Percentiles rank a stretch among this genome's conserved stretches.
Evolutionary conservation across 2,797 vertebrate genomes (phyloP).

Genomic region (Tolypeutes matacus): DNA sequence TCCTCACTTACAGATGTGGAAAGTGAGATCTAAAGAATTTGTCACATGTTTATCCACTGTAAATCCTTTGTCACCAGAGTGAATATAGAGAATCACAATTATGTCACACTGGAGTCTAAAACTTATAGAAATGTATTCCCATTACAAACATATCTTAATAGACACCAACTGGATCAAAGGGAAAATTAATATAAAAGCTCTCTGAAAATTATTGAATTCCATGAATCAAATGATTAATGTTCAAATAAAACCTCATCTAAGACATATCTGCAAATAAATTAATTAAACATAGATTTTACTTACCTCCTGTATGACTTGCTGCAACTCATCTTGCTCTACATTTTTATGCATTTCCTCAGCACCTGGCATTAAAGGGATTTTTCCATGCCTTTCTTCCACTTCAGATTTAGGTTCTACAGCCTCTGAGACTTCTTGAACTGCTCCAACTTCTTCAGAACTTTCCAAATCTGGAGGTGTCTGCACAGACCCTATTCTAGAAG

Average conservation of each 20-base stretch:
- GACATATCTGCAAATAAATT: neutral
- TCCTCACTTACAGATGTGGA: neutral
- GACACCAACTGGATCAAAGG: neutral
- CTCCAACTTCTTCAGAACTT: slow-evolving; percentile 80
- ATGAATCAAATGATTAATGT: neutral
- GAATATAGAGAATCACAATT: neutral
- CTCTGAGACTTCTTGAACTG: slow-evolving; percentile 75
- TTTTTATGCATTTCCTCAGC: slow-evolving; percentile 84
- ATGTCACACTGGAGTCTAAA: neutral
- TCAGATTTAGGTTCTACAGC: slow-evolving; percentile 54
- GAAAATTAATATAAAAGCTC: slow-evolving; percentile 40
- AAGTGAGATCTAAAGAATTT: neutral
- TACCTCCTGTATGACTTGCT: slow-evolving; percentile 96
- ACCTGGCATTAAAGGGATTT: slow-evolving; percentile 68
- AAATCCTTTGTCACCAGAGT: neutral
- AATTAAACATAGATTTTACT: slow-evolving; percentile 55
- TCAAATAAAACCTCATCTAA: slow-evolving; percentile 26
- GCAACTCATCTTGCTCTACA: slow-evolving; percentile 90
- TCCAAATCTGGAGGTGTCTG: slow-evolving; percentile 81
- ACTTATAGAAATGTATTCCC: slow-evolving; percentile 33
- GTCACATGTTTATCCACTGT: neutral
- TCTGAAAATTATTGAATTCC: slow-evolving; percentile 29
- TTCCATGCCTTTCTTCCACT: slow-evolving; percentile 80
- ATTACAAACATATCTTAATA: neutral
- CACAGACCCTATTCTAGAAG: slow-evolving; percentile 87